Base-by-base conservation (phyloP, 2,113 vertebrate species). In the Ciconia stormi region DNA sequence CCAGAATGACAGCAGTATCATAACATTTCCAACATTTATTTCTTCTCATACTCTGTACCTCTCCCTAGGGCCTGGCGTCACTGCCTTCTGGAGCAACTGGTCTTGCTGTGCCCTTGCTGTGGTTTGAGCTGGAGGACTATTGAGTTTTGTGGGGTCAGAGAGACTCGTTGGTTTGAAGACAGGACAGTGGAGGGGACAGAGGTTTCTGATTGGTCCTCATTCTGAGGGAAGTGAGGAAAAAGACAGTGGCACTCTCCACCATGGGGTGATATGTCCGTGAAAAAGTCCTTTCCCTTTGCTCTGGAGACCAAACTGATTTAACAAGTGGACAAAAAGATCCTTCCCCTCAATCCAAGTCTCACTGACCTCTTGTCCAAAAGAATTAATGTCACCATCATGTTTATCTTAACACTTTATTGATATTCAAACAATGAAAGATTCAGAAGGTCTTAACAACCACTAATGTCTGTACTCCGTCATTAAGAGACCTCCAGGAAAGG, bases 211-310 rank as follows among this genome's bases (percentile, higher is more conserved):
- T 34, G 27, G 30, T 40, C 16, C 5, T 53, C 5, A 52, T 10
- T 46, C 15, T 4, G 7, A 61, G 25, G 7, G 16, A 67, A 80
- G 13, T 1, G 1, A 87, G 14, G 10, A 74, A 56, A 93, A 81
- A 81, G 17, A 79, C 4, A 0, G 9, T 71, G 23, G 1, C 14
- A 67, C 4, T 9, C 11, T 58, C 4, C 3, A 27, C 8, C 5
- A 9, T 11, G 46, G 3, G 3, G 12, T 46, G 9, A 38, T 56
- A 10, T 44, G 9, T 22, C 50, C 56, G 7, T 14, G 34, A 56
- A 73, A 77, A 76, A 18, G 15, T 58, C 14, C 13, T 58, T 82
- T 53, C 3, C 10, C 3, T 9, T 6, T 80, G 3, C 17, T 82
- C 61, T 76, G 26, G 36, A 78, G 26, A 73, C 6, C 9, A 65